phyloP scores from a whole-genome alignment of 2,113 vertebrate species.

The Arothron firmamentum region DNA sequence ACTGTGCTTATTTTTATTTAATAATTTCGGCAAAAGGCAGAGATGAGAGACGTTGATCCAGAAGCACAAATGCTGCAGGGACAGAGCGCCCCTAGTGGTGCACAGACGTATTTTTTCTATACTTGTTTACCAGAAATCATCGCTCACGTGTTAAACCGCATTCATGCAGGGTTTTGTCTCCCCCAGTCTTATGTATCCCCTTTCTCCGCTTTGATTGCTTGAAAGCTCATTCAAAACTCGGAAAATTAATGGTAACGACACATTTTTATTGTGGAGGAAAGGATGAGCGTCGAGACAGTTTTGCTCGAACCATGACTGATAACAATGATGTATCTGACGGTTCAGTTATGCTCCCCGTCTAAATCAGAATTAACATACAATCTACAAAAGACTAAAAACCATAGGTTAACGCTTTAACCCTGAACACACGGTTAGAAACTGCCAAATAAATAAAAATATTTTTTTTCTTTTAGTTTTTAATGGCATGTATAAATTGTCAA shows the following conservation, averaged over 20 bases:
- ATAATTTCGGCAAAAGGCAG: not conserved
- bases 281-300: constrained; percentile 9
- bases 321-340: not conserved
- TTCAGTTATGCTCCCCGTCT: too few relatives aligned
- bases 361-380: too few relatives aligned
- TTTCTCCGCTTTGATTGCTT: not conserved
- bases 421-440: not conserved
- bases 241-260: not conserved
- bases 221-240: not conserved
- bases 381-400: not conserved
- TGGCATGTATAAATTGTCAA: too few relatives aligned
- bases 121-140: constrained; percentile 70
- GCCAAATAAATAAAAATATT: not conserved
- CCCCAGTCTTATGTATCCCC: not conserved
- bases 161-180: constrained; percentile 1
- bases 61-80: constrained; percentile 53
- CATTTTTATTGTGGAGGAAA: not conserved
- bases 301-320: not conserved
- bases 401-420: too few relatives aligned
- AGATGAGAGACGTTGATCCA: not conserved
- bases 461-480: too few relatives aligned
- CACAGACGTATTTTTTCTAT: constrained; percentile 13
- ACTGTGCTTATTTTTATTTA: too few relatives aligned
- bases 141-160: constrained; percentile 50
- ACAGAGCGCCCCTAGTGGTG: constrained; percentile 62